Percentiles rank a stretch among this genome's conserved stretches.
Conservation (phyloP, 2,113 vertebrate genomes). For the Thalassoma bifasciatum region DNA sequence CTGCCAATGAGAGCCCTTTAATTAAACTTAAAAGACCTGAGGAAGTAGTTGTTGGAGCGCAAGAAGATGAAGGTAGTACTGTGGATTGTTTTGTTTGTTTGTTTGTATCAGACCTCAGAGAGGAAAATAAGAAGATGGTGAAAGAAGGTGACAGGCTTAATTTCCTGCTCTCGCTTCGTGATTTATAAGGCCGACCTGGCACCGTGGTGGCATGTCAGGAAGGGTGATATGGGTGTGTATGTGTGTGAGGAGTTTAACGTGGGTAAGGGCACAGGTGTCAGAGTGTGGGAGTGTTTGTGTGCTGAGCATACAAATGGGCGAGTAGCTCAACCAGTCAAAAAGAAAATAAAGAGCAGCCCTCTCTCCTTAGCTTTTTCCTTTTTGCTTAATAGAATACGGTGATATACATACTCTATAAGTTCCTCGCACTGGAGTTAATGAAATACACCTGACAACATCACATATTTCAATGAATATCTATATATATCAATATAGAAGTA, state of each 20-base stretch:
- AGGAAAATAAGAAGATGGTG: conserved; percentile 26
- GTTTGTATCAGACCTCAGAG: conserved; percentile 27
- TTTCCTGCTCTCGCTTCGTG: conserved; percentile 72
- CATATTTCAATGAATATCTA: too few species aligned
- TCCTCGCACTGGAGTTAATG: too few species aligned
- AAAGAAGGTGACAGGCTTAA: conserved; percentile 68
- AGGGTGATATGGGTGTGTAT: conserved; percentile 42
- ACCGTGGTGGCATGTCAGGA: conserved; percentile 38
- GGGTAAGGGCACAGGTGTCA: conserved; percentile 18
- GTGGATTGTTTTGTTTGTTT: conserved; percentile 42
- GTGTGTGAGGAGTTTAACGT: conserved; percentile 25
- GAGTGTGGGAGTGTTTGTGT: conserved; percentile 10
- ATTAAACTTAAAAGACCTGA: conserved; percentile 72
- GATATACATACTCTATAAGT: too few species aligned
- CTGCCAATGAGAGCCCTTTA: conserved; percentile 71
- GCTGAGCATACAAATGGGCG: conserved; percentile 1
- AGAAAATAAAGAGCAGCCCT: neutral
- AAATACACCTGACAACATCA: too few species aligned
- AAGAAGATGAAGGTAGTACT: conserved; percentile 29
- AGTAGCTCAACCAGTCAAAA: neutral
- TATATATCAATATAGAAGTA: too few species aligned
- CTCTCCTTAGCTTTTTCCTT: neutral
- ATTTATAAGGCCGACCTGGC: conserved; percentile 65
- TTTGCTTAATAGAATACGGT: too few species aligned
- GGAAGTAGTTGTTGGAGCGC: conserved; percentile 44